Conservation (phyloP, 2,797 vertebrate genomes). For the Benthosema pterotum region DNA sequence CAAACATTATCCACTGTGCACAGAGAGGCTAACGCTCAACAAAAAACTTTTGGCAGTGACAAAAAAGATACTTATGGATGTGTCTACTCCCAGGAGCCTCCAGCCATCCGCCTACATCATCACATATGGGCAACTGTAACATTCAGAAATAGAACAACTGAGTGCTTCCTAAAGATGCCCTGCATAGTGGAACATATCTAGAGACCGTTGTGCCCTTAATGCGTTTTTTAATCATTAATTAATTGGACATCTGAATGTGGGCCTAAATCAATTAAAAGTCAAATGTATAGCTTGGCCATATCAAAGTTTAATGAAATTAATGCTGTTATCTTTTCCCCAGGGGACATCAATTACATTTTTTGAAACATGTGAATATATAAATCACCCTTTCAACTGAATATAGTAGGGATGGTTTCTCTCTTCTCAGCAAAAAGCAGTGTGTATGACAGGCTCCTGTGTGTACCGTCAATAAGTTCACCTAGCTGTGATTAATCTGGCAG, state of each 20-base stretch:
- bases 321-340: conserved; percentile 34
- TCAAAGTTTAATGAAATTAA: conserved; percentile 49
- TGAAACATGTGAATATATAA: conserved; percentile 35
- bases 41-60: too few relatives aligned
- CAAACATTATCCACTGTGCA: too few relatives aligned
- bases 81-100: too few relatives aligned
- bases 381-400: conserved; percentile 11
- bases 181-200: conserved; percentile 14
- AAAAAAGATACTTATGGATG: too few relatives aligned
- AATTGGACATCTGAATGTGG: conserved; percentile 30
- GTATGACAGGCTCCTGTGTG: conserved; percentile 8
- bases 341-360: conserved; percentile 38
- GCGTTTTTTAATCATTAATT: conserved; percentile 14
- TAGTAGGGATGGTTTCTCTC: conserved; percentile 11
- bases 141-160: too few relatives aligned
- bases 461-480: conserved; percentile 12
- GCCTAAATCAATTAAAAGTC: conserved; percentile 31
- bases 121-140: too few relatives aligned
- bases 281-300: conserved; percentile 35
- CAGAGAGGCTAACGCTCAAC: too few relatives aligned
- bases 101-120: too few relatives aligned
- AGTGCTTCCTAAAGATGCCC: conserved; percentile 56
- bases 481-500: conserved; percentile 9
- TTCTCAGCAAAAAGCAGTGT: conserved; percentile 26
- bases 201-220: conserved; percentile 22